Evolutionary conservation across 2,888 invertebrate genomes (phyloP), one percentile per base, ranked within the genome.

Genomic region (Drosophila testacea): DNA sequence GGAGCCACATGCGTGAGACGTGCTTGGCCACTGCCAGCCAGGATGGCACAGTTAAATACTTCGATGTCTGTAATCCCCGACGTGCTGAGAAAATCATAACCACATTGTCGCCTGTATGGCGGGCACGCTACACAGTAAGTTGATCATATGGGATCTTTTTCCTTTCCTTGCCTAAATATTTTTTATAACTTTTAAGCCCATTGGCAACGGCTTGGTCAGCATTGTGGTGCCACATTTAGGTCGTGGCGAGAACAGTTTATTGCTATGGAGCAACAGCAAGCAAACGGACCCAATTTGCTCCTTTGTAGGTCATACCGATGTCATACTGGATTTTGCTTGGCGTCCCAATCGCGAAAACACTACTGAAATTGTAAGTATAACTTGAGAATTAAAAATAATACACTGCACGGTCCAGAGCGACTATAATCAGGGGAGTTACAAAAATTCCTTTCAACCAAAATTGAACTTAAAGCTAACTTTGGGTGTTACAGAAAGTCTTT

Each of bases 241-340:
- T 28, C 94, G 98, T 71, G 98, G 97, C 0, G 98, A 98, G 91
- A 96, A 96, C 89, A 96, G 96, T 85, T 92, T 97, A 11, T 92
- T 96, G 6, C 91, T 97, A 16, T 97, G 97, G 97, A 96, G 96
- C 89, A 94, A 95, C 50, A 93, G 94, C 16, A 92, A 91, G 64
- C 95, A 96, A 82, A 95, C 95, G 47, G 93, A 96, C 42, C 96
- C 98, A 1, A 96, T 98, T 47, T 97, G 98, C 90, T 96, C 97
- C 32, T 96, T 98, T 91, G 96, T 97, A n/a, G 98, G 98, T 0
- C 98, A 98, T 89, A 96, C 96, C 6, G 98, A 98, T 93, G 97
- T 98, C 47, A 97, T 99, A 6, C 94, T 98, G 66, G 98, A 98
- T 89, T 98, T 98, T 94, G 97, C 97, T 75, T 98, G 98, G 98